A percentile compares a stretch with the other conserved stretches of the same genome.
phyloP scores from a whole-genome alignment of 2,797 vertebrate species.

The Myotis planiceps region DNA sequence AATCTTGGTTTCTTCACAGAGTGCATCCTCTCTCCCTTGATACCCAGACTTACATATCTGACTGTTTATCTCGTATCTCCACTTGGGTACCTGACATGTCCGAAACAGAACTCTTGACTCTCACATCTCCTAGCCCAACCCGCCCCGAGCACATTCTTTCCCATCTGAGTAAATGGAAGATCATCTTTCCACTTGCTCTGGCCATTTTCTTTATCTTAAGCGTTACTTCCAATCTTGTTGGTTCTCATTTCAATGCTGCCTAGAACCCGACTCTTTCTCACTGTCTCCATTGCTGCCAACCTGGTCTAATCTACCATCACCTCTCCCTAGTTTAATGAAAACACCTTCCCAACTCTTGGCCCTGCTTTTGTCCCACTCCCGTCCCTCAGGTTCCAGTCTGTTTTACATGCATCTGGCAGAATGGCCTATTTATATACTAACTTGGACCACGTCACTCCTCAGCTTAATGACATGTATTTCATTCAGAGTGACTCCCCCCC shows the following conservation, averaged over 20 bases:
- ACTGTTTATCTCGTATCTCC: neutral
- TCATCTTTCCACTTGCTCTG: neutral
- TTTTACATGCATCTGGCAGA: neutral
- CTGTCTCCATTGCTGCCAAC: neutral
- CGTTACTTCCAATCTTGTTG: neutral
- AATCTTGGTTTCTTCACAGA: neutral
- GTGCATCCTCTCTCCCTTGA: neutral
- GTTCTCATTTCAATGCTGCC: neutral
- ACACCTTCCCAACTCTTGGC: neutral
- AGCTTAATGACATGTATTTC: neutral
- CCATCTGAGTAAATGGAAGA: neutral
- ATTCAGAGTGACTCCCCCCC: neutral
- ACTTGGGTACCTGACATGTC: neutral
- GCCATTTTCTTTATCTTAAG: neutral
- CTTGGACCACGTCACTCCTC: neutral
- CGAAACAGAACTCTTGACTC: neutral
- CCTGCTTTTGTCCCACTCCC: neutral
- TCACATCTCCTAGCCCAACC: neutral
- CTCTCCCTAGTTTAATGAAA: neutral
- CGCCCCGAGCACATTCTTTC: neutral
- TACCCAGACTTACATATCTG: neutral
- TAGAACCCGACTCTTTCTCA: neutral
- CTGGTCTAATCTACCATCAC: neutral
- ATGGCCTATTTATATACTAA: neutral
- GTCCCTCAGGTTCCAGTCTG: neutral